phyloP scores from a whole-genome alignment of 2,113 vertebrate genomes.

The Melanocharis versteri region DNA sequence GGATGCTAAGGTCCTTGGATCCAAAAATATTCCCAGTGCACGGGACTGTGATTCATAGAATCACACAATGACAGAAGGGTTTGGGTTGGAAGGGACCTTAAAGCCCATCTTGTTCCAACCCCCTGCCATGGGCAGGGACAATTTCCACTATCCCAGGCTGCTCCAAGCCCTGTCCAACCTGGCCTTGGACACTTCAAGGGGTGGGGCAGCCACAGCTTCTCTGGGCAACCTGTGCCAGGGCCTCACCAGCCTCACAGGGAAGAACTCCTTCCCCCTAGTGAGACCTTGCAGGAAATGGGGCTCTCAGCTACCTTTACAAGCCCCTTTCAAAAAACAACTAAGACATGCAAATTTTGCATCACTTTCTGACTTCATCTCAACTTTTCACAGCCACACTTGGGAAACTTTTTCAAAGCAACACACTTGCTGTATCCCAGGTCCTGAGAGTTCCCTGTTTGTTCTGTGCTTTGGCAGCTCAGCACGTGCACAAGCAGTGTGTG shows the following conservation, averaged over 20 bases:
- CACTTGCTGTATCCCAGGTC: not conserved
- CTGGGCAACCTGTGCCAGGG: not conserved
- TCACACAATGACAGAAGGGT: not conserved
- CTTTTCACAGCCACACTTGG: not conserved
- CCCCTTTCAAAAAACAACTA: not conserved
- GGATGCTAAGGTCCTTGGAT: not conserved
- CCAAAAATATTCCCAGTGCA: not conserved
- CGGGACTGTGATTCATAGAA: not conserved
- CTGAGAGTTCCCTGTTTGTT: not conserved
- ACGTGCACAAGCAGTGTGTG: not conserved
- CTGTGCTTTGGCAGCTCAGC: not conserved
- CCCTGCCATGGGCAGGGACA: not conserved
- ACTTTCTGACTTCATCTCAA: not conserved
- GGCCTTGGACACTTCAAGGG: not conserved
- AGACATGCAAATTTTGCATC: not conserved
- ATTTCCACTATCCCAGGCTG: accelerated
- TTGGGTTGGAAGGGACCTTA: not conserved
- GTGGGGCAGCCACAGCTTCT: not conserved
- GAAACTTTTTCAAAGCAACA: not conserved
- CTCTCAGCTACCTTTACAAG: not conserved
- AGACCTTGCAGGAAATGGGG: not conserved
- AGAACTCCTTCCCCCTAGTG: not conserved
- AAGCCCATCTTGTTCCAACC: not conserved
- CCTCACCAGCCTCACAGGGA: accelerated
- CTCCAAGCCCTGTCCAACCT: accelerated